Evolutionary conservation across 2,113 vertebrate species (phyloP), one percentile per base, ranked within the genome.

Genomic region (Cyphomyrus discorhynchus): DNA sequence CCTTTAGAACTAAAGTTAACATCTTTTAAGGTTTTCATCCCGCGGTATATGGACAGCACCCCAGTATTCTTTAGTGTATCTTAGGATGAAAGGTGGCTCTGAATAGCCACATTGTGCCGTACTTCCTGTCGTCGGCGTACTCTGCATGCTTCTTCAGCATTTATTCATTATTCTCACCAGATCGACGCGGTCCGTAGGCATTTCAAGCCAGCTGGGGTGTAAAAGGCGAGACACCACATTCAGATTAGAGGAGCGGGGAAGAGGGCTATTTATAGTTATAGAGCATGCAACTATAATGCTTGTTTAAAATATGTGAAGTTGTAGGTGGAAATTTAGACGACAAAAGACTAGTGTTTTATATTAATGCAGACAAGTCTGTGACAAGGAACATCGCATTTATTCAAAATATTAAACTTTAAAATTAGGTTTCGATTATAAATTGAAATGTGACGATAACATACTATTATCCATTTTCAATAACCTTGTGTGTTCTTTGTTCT

Each of bases 31-130:
- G 15, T 80, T 2, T 42, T 35, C 35, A 39, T 80, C 31, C 35
- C 74, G 62, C 10, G n/a, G 31, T 70, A 10, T 31, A 70, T 31
- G 62, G 10, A 70, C n/a, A 11, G 27, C 4, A 80, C 9, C 35
- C 74, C 15, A 13, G 19, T 80, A 19, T 42, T 42, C 74, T 15
- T 35, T 42, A 17, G 7, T 80, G 35, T 19, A 77, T 39, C 46
- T 9, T 47, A 39, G 47, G 42, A 52, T 87, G 62, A 80, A 24
- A 42, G 86, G 31, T 31, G 62, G 11, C 46, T n/a, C 47, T 90
- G 58, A 90, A 90, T 90, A 15, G 62, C 13, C 10, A 31, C 35
- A 88, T 90, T 90, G 89, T 90, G 45, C 47, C 27, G 4, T 7
- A 19, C 53, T 74, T 90, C 83, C 89, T 49, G 89, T 86, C 17